Percentiles rank a stretch among this genome's conserved stretches.
Conservation (phyloP, 2,113 vertebrate genomes). For the Nestor notabilis region DNA sequence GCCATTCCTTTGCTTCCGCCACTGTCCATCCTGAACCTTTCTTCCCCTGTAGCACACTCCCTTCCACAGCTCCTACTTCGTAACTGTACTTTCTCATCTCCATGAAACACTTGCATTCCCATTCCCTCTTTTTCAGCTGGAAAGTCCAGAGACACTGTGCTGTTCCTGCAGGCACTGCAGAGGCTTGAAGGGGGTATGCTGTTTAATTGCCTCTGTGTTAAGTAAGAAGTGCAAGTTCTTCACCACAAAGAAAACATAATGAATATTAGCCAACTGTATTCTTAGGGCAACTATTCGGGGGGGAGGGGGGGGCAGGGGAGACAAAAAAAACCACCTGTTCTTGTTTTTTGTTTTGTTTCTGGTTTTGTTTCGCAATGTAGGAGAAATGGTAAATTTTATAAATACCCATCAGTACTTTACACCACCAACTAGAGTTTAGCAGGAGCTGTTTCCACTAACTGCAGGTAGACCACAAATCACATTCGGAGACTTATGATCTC, state of each 20-base stretch:
- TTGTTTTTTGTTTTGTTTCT: neutral
- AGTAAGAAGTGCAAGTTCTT: neutral
- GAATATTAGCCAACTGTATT: neutral
- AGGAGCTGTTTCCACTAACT: neutral
- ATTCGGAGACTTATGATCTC: accelerated
- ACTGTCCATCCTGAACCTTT: neutral
- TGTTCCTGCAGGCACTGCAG: neutral
- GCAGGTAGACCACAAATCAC: neutral
- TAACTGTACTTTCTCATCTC: neutral
- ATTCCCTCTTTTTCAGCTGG: neutral
- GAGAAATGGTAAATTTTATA: neutral
- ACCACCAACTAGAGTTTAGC: neutral
- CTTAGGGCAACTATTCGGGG: neutral
- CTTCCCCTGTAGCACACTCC: neutral
- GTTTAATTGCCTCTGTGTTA: neutral
- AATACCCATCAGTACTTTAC: neutral
- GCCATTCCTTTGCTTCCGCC: neutral
- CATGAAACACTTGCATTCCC: neutral
- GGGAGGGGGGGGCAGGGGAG: no score
- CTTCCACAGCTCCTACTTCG: neutral
- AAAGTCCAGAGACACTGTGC: neutral
- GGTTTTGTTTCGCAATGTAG: neutral
- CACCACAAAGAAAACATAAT: neutral
- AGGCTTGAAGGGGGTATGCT: neutral
- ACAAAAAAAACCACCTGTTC: no score